Evolutionary conservation across 2,888 invertebrate genomes (phyloP).

Genomic region (Pheosia gnoma): DNA sequence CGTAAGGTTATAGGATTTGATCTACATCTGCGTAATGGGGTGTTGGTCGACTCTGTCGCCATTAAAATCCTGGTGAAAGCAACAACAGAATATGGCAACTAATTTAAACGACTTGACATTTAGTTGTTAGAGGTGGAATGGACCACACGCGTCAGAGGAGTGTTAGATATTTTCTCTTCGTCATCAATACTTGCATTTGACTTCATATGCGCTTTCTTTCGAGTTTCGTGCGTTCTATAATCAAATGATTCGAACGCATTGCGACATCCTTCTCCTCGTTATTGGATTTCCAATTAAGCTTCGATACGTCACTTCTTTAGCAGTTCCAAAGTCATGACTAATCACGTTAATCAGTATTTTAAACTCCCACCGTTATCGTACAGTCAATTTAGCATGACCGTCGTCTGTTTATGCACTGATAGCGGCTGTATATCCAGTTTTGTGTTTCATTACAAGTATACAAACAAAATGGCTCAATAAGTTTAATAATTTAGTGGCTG

Average conservation of each 20-base stretch:
- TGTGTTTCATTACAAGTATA: slow-evolving; percentile 29
- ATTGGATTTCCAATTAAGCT: no score
- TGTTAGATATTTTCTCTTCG: slow-evolving; percentile 25
- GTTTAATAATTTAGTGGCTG: slow-evolving; percentile 34
- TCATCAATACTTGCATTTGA: slow-evolving; percentile 15
- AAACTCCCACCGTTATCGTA: slow-evolving; percentile 55
- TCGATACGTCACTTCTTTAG: slow-evolving; percentile 23
- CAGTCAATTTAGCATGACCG: slow-evolving; percentile 58
- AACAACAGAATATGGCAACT: slow-evolving; percentile 57
- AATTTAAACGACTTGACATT: slow-evolving; percentile 64
- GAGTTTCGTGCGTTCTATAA: slow-evolving; percentile 9
- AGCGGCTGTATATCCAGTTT: slow-evolving; percentile 33
- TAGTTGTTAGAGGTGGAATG: slow-evolving; percentile 42
- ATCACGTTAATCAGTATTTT: slow-evolving; percentile 59
- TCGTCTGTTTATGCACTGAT: slow-evolving; percentile 38
- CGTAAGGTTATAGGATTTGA: slow-evolving; percentile 58
- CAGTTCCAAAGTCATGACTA: slow-evolving; percentile 51
- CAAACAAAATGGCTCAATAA: slow-evolving; percentile 38
- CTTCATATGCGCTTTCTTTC: slow-evolving; percentile 16
- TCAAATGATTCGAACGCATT: slow-evolving; percentile 13
- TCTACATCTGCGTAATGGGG: slow-evolving; percentile 72
- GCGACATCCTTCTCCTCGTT: slow-evolving; percentile 8
- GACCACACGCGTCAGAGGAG: slow-evolving; percentile 48
- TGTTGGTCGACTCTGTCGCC: slow-evolving; percentile 61
- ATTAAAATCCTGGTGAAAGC: slow-evolving; percentile 66